Base-by-base conservation (phyloP, 2,113 vertebrate species). In the Madoqua kirkii region DNA sequence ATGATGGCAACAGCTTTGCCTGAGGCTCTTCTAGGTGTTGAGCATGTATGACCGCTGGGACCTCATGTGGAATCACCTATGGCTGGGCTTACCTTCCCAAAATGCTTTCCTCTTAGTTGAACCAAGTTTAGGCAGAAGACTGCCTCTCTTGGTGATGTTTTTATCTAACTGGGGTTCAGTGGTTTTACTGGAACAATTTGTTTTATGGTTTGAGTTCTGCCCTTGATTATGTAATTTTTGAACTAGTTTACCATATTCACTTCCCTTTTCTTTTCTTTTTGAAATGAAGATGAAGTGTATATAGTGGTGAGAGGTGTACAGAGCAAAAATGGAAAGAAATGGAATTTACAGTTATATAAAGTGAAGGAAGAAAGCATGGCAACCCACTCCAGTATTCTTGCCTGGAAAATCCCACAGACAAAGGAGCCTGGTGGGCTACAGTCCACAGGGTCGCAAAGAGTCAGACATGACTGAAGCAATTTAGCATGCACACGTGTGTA, bases 111-210 rank as follows among this genome's bases (percentile, higher is more conserved):
- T 54, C 93, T 50, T n/a, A 23, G 16, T 15, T 74, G 36, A 92
- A 55, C 82, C 54, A 59, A 40, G 87, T 74, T 97, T 94, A 94
- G 40, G 40, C 2, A 15, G 45, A 79, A 71, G 50, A 50, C 16
- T 84, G 33, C 31, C n/a, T 93, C 15, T 33, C 45, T 81, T 79
- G 13, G 23, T 40, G 54, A 55, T 91, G 7, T 93, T 91, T 89
- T 93, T n/a, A 16, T 89, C 57, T 48, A 13, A 5, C 48, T 87
- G 76, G 64, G 64, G 5, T 76, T 97, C 97, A 23, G 60, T 78
- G 89, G 85, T 93, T 97, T 97, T 83, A 82, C 21, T 93, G 67
- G 71, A 85, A 67, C 87, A 96, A 89, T 78, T 85, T 94, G 90
- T 89, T 88, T 96, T 64, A 91, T 55, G 67, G 59, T 76, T 92